A percentile compares a stretch with the other conserved stretches of the same genome.
Conservation (phyloP, 1,140 invertebrate species). For the Paralvinella palmiformis region DNA sequence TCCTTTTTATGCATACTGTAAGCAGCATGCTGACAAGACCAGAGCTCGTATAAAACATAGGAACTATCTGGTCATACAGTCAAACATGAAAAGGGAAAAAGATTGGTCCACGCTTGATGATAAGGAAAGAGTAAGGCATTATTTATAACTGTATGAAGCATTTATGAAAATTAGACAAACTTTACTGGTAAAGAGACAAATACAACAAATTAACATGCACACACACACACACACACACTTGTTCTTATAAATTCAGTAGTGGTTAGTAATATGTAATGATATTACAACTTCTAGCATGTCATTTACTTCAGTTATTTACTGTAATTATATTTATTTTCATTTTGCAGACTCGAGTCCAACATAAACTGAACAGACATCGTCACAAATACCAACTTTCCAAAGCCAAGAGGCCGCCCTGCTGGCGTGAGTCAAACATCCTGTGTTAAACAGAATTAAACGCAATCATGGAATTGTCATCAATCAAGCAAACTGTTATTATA, state of each 20-base stretch:
- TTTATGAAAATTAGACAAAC: too few species aligned
- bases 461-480: too few species aligned
- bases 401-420: constrained; percentile 68
- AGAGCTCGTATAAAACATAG: constrained; percentile 56
- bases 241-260: too few species aligned
- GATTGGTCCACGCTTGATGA: constrained; percentile 32
- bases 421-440: constrained; percentile 65
- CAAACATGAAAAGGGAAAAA: constrained; percentile 60
- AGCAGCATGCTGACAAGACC: constrained; percentile 58
- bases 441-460: too few species aligned
- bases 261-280: too few species aligned
- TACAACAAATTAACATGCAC: too few species aligned
- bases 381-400: constrained; percentile 56
- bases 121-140: constrained; percentile 42
- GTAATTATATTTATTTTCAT: constrained; percentile 9
- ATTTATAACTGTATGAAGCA: too few species aligned
- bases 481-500: too few species aligned
- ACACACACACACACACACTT: too few species aligned
- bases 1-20: constrained; percentile 95
- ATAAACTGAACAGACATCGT: constrained; percentile 51
- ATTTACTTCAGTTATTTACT: too few species aligned
- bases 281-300: too few species aligned
- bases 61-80: constrained; percentile 82
- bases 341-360: constrained; percentile 47
- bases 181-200: too few species aligned